Percentiles rank a stretch among this genome's conserved stretches.
Evolutionary conservation across 1,140 invertebrate species (phyloP).

Genomic region (Cyphomyrmex costatus): DNA sequence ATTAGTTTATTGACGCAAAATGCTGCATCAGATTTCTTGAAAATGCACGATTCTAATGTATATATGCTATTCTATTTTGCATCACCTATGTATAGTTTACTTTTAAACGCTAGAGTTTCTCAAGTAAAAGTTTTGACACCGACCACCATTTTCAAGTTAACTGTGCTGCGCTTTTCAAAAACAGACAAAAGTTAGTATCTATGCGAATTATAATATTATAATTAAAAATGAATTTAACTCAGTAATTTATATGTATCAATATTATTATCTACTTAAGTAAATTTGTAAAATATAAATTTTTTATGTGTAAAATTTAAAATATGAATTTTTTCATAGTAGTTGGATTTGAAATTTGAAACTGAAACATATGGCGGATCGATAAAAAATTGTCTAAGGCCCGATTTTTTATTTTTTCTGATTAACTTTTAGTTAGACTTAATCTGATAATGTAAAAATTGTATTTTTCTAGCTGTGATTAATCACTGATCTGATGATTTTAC

Average conservation of each 20-base stretch:
- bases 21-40: neutral
- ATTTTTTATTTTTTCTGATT: no score
- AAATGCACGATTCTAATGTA: neutral
- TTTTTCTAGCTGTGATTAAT: no score
- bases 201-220: neutral
- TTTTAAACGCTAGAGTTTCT: neutral
- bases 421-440: no score
- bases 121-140: neutral
- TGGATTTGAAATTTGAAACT: neutral
- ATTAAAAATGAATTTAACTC: slow-evolving; percentile 6
- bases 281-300: neutral
- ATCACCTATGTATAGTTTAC: neutral
- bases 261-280: neutral
- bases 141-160: slow-evolving; percentile 38
- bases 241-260: neutral
- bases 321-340: neutral
- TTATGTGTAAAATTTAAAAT: neutral
- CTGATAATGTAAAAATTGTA: no score
- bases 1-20: neutral
- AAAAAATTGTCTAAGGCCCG: neutral
- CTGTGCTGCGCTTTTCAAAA: neutral
- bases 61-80: neutral
- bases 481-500: no score
- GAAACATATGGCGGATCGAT: neutral
- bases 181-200: neutral